Conservation (phyloP, 2,888 invertebrate genomes). For the Zeuzera pyrina region DNA sequence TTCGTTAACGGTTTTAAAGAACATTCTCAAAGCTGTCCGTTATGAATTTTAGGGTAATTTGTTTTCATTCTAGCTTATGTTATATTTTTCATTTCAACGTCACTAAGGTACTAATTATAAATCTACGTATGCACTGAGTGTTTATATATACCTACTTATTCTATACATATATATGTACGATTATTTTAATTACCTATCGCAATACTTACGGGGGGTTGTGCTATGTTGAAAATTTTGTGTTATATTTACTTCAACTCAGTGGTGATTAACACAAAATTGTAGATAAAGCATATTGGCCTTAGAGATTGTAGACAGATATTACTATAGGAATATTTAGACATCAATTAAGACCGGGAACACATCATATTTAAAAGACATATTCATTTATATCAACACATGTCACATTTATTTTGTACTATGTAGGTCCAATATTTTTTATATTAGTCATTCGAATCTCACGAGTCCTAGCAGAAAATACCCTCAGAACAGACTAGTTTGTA, state of each 20-base stretch:
- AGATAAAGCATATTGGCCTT: slow-evolving; percentile 66
- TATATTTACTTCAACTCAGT: slow-evolving; percentile 24
- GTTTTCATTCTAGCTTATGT: slow-evolving; percentile 52
- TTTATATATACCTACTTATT: no score
- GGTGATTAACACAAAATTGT: slow-evolving; percentile 53
- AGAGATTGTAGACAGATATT: slow-evolving; percentile 54
- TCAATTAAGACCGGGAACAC: slow-evolving; percentile 46
- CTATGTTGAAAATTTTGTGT: slow-evolving; percentile 61
- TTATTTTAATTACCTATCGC: slow-evolving; percentile 40
- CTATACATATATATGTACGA: no score
- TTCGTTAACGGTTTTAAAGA: no score
- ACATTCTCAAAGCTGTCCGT: slow-evolving; percentile 37
- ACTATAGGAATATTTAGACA: slow-evolving; percentile 39
- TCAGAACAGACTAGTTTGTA: no score
- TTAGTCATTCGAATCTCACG: neutral
- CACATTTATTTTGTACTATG: no score
- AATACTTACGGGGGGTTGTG: slow-evolving; percentile 35
- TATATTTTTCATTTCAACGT: slow-evolving; percentile 41
- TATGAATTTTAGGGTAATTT: slow-evolving; percentile 42
- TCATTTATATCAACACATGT: slow-evolving; percentile 27
- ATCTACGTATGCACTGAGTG: slow-evolving; percentile 60
- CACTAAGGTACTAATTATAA: slow-evolving; percentile 52
- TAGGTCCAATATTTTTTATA: slow-evolving; percentile 1
- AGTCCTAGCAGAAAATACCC: no score
- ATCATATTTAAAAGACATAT: slow-evolving; percentile 59